Conservation (phyloP, 2,888 invertebrate genomes). For the Automeris io region DNA sequence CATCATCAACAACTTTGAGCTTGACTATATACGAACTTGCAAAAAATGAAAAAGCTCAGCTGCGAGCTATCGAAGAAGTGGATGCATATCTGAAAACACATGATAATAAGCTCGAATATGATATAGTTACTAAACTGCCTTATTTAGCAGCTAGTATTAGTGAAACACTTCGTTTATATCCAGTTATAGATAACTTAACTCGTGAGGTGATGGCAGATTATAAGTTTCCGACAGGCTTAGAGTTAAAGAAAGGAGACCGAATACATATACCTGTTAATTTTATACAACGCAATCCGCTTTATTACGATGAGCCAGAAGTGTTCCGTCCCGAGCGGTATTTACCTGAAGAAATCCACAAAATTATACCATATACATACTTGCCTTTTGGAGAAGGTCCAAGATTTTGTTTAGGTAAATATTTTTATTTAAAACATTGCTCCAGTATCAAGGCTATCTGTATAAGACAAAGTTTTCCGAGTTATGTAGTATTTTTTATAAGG, state of each 20-base stretch:
- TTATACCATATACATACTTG: conserved; percentile 32
- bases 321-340: conserved; percentile 38
- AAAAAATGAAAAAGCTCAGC: conserved; percentile 29
- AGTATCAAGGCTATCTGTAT: too few species aligned
- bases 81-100: conserved; percentile 32
- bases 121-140: conserved; percentile 37
- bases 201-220: conserved; percentile 42
- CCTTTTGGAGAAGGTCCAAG: conserved; percentile 45
- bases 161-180: conserved; percentile 44
- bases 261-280: conserved; percentile 38
- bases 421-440: too few species aligned
- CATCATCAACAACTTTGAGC: conserved; percentile 34
- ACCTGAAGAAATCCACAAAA: conserved; percentile 23
- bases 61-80: conserved; percentile 30
- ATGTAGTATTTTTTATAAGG: too few species aligned
- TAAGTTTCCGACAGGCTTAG: conserved; percentile 30
- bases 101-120: conserved; percentile 26
- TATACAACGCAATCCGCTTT: conserved; percentile 29
- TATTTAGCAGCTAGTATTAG: conserved; percentile 40
- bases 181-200: conserved; percentile 33
- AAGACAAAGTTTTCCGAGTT: too few species aligned
- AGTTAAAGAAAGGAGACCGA: conserved; percentile 30
- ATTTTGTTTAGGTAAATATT: conserved; percentile 37
- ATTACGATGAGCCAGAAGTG: conserved; percentile 34
- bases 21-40: conserved; percentile 41